These are phyloP conservation scores for Laticauda laticaudata DNA, from an alignment of 2,113 vertebrate genomes.

Conservation along the genomic window DNA sequence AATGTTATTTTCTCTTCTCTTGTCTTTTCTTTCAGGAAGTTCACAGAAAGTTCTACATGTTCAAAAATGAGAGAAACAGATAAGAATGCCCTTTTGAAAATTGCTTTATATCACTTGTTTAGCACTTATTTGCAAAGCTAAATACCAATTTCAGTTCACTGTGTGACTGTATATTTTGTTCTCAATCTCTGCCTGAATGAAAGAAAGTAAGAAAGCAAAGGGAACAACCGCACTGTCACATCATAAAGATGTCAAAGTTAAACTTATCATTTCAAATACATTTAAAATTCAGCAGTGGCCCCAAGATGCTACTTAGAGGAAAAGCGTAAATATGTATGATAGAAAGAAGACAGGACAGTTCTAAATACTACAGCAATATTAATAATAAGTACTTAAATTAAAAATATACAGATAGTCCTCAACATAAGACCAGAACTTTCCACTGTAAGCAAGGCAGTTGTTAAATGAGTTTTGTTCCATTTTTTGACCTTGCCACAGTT, in stretches of 20 bases:
- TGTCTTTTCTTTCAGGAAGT: neutral
- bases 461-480: neutral
- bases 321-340: neutral
- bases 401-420: neutral
- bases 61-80: neutral
- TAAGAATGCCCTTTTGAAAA: neutral
- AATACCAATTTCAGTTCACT: neutral
- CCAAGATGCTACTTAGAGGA: neutral
- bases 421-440: neutral
- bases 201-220: neutral
- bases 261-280: neutral
- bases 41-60: neutral
- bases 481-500: neutral
- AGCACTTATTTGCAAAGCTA: neutral
- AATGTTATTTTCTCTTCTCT: neutral
- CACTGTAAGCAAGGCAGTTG: neutral
- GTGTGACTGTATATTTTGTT: neutral
- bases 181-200: neutral
- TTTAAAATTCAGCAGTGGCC: neutral
- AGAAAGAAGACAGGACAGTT: neutral
- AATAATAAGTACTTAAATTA: neutral
- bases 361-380: neutral
- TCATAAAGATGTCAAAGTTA: neutral
- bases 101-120: neutral
- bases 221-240: neutral